Percentiles rank a stretch among this genome's conserved stretches.
These are phyloP conservation scores for Paratrypauchen microcephalus DNA, from an alignment of 2,797 vertebrate species.

Conservation along the genomic window DNA sequence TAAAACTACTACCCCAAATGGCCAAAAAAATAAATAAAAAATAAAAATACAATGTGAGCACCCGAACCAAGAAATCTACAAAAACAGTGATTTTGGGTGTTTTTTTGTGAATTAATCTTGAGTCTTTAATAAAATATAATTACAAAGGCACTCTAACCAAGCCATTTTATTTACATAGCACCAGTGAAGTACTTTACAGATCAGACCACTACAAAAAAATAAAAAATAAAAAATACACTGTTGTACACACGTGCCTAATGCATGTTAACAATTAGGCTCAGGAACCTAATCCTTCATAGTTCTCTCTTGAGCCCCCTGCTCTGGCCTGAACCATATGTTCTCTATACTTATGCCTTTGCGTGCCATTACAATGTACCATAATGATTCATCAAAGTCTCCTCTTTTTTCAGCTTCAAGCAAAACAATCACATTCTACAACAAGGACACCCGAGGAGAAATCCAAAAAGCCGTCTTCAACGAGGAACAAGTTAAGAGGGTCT, in stretches of 20 bases:
- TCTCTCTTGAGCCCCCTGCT: conserved; percentile 20
- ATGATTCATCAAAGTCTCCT: conserved; percentile 58
- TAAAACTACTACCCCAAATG: too few species aligned
- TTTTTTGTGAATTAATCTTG: too few species aligned
- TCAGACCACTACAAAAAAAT: too few species aligned
- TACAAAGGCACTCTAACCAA: too few species aligned
- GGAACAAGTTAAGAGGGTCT: conserved; percentile 89
- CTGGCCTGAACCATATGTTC: conserved; percentile 48
- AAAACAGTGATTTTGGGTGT: too few species aligned
- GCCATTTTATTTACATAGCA: too few species aligned
- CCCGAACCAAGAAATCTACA: too few species aligned
- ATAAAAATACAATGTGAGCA: too few species aligned
- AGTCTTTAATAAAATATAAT: too few species aligned
- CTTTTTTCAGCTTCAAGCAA: conserved; percentile 88
- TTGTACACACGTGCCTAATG: conserved; percentile 32
- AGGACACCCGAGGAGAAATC: conserved; percentile 90
- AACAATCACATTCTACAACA: conserved; percentile 95
- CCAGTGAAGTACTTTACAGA: background rate
- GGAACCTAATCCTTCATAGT: conserved; percentile 36
- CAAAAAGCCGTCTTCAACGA: conserved; percentile 91
- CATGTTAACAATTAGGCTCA: conserved; percentile 37
- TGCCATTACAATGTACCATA: conserved; percentile 47
- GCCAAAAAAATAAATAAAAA: too few species aligned
- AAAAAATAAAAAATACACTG: too few species aligned
- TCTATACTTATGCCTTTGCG: conserved; percentile 53